Evolutionary conservation across 92 coral and sea anemone species (phyloP).

Genomic region (Phenganax subtilis): DNA sequence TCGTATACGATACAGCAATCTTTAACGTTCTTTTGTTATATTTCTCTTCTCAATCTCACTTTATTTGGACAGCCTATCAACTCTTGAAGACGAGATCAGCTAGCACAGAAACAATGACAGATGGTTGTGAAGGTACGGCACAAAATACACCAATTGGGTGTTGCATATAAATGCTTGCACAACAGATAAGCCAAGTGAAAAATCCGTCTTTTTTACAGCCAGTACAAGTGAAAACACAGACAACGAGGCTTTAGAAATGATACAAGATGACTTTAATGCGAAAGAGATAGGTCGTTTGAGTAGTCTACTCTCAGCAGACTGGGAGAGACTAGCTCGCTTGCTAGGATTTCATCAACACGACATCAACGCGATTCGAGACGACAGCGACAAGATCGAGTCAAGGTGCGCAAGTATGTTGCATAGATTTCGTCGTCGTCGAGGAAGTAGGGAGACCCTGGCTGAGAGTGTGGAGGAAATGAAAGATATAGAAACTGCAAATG

Average conservation of each 20-base stretch:
- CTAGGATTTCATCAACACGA: constrained; percentile 38
- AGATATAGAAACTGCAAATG: constrained; percentile 23
- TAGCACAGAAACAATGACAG: not conserved
- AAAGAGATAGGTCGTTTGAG: constrained; percentile 42
- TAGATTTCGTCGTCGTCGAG: constrained; percentile 17
- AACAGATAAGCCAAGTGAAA: not conserved
- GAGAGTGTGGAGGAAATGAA: constrained; percentile 39
- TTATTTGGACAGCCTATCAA: not conserved
- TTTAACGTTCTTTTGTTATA: too few species aligned
- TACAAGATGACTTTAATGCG: constrained; percentile 33
- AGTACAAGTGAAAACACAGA: not conserved
- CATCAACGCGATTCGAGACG: constrained; percentile 25
- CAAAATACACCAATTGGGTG: not conserved
- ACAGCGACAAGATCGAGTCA: constrained; percentile 40
- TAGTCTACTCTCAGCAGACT: constrained; percentile 29
- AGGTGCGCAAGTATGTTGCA: constrained; percentile 31
- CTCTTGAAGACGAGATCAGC: not conserved
- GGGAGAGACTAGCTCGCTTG: constrained; percentile 35
- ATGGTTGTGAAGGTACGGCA: not conserved
- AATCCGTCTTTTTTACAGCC: not conserved
- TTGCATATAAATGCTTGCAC: not conserved
- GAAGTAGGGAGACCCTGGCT: constrained; percentile 29
- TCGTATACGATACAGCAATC: not conserved
- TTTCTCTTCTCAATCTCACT: too few species aligned
- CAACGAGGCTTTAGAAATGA: not conserved